These are phyloP conservation scores for Chrysomela aeneicollis DNA, from an alignment of 2,888 invertebrate genomes.

Conservation along the genomic window DNA sequence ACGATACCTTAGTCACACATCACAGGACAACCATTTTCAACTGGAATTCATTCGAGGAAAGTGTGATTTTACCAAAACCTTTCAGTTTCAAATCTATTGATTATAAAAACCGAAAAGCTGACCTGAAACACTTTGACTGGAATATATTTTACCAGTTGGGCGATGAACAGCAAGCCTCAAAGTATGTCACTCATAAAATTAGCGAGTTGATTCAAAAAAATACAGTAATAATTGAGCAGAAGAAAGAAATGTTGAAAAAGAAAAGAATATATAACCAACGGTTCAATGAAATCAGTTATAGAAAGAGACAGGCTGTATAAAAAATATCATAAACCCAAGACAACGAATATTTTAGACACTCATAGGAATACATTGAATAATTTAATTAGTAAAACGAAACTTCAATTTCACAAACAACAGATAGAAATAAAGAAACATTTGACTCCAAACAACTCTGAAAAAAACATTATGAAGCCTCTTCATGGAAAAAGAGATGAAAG, in stretches of 20 bases:
- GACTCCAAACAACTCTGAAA: no score
- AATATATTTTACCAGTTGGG: neutral
- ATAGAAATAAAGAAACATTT: no score
- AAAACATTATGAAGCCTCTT: neutral
- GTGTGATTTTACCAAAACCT: constrained; percentile 5
- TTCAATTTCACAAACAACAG: no score
- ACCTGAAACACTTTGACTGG: constrained; percentile 6
- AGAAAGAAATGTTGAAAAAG: neutral
- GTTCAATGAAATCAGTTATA: neutral
- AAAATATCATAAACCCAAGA: neutral
- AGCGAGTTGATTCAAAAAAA: neutral
- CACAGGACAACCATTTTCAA: constrained; percentile 10
- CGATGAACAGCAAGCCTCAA: neutral
- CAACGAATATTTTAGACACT: no score
- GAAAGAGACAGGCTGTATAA: constrained; percentile 1
- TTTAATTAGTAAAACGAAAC: no score
- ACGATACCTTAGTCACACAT: constrained; percentile 9
- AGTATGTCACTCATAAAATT: neutral
- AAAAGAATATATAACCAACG: neutral
- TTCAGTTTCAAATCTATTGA: neutral
- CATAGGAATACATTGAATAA: no score
- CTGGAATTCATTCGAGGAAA: constrained; percentile 6
- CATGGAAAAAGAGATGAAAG: neutral
- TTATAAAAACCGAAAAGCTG: neutral
- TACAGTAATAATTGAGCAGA: neutral